A percentile compares a stretch with the other conserved stretches of the same genome.
Evolutionary conservation across 2,797 vertebrate genomes (phyloP).

Genomic region (Pterois miles): DNA sequence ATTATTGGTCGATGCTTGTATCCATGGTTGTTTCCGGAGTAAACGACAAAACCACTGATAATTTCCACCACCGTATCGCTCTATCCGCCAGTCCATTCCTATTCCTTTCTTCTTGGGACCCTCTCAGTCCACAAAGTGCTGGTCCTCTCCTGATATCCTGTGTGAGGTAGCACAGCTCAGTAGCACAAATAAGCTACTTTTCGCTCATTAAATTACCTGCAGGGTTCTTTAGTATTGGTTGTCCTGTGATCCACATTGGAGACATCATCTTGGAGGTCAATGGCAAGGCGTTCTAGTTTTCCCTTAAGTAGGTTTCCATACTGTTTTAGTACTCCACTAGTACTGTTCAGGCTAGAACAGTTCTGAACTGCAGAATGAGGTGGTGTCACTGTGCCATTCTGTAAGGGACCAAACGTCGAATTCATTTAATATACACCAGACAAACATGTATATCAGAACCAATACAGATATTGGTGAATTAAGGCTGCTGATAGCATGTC

Average conservation of each 20-base stretch:
- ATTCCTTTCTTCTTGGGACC: neutral
- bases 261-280: slow-evolving; percentile 3
- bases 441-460: neutral
- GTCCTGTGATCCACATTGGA: neutral
- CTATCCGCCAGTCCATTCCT: neutral
- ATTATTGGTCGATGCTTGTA: neutral
- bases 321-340: neutral
- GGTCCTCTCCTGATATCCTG: neutral
- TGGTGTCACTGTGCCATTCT: slow-evolving; percentile 19
- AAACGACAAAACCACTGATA: neutral
- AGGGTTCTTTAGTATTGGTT: neutral
- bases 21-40: neutral
- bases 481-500: too few species aligned
- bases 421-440: neutral
- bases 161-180: neutral
- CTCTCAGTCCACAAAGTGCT: neutral
- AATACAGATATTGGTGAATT: neutral
- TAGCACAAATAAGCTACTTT: neutral
- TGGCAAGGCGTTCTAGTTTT: slow-evolving; percentile 49
- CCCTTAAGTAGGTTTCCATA: slow-evolving; percentile 34
- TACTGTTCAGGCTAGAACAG: neutral
- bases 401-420: slow-evolving; percentile 3
- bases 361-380: neutral
- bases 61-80: neutral
- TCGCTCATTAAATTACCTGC: neutral